A percentile compares a stretch with the other conserved stretches of the same genome.
Evolutionary conservation across 2,888 invertebrate genomes (phyloP).

Genomic region (Boloria selene): DNA sequence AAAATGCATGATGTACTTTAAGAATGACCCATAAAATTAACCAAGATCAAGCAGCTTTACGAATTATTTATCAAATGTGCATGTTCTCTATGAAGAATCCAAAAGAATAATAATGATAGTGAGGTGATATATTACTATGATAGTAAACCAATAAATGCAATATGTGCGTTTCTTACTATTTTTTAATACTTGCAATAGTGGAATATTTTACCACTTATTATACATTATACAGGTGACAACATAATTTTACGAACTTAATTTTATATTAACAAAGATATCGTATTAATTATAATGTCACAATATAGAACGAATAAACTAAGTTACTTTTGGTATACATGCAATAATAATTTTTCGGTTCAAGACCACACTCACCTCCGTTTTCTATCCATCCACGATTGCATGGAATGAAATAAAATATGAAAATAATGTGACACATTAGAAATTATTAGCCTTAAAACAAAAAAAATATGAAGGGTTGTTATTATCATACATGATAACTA

Average conservation of each 20-base stretch:
- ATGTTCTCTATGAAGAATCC: background rate
- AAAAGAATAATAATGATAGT: background rate
- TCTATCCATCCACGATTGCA: slow-evolving; percentile 73
- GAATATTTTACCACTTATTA: too few relatives aligned
- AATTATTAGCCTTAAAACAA: slow-evolving; percentile 37
- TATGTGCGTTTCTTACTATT: background rate
- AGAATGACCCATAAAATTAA: background rate
- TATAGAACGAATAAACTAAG: background rate
- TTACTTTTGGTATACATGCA: slow-evolving; percentile 37
- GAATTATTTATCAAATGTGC: background rate
- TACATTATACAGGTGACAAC: too few relatives aligned
- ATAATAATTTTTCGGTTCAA: slow-evolving; percentile 41
- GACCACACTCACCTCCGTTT: slow-evolving; percentile 73
- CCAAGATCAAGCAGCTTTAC: background rate
- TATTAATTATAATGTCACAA: background rate
- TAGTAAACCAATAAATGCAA: background rate
- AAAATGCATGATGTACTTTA: too few relatives aligned
- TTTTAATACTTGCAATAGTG: too few relatives aligned
- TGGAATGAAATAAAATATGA: slow-evolving; percentile 73
- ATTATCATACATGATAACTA: background rate
- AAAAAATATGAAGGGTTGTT: slow-evolving; percentile 21
- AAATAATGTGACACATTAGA: slow-evolving; percentile 50
- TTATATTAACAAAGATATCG: too few relatives aligned
- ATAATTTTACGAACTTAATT: too few relatives aligned
- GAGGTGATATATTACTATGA: background rate